Conservation (phyloP, 2,888 invertebrate genomes). For the Lamproptera curius region DNA sequence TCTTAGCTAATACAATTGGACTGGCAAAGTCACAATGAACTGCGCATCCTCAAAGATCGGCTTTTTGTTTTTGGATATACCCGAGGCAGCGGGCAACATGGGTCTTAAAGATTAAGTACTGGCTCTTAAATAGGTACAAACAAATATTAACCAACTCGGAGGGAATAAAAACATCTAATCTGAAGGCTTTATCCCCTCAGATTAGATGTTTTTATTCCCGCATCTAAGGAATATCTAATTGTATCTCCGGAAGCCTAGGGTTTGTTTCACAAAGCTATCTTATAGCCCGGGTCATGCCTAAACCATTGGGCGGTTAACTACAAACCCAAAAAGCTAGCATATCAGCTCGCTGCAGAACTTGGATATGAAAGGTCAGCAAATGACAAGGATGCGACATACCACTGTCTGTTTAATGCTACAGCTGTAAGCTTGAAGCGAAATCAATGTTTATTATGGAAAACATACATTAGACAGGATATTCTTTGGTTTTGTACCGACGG, state of each 20-base stretch:
- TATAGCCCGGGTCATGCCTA: slow-evolving; percentile 47
- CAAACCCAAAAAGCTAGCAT: slow-evolving; percentile 33
- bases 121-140: slow-evolving; percentile 50
- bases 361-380: slow-evolving; percentile 35
- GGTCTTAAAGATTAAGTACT: slow-evolving; percentile 54
- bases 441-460: slow-evolving; percentile 27
- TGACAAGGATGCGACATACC: slow-evolving; percentile 32
- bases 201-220: no score
- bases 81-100: slow-evolving; percentile 54
- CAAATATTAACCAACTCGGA: slow-evolving; percentile 47
- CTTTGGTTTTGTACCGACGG: slow-evolving; percentile 47
- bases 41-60: slow-evolving; percentile 59
- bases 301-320: slow-evolving; percentile 47
- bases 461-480: slow-evolving; percentile 30
- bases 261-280: slow-evolving; percentile 50
- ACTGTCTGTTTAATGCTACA: slow-evolving; percentile 33
- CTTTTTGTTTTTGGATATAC: slow-evolving; percentile 47
- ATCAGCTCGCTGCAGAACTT: slow-evolving; percentile 34
- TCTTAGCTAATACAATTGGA: no score
- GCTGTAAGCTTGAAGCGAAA: slow-evolving; percentile 26
- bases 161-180: slow-evolving; percentile 48
- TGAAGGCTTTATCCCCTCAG: no score
- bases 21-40: slow-evolving; percentile 61
- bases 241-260: slow-evolving; percentile 42
- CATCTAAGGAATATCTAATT: slow-evolving; percentile 43